Evolutionary conservation across 2,888 invertebrate species (phyloP), one percentile per base, ranked within the genome.

Genomic region (Hofmannophila pseudospretella): DNA sequence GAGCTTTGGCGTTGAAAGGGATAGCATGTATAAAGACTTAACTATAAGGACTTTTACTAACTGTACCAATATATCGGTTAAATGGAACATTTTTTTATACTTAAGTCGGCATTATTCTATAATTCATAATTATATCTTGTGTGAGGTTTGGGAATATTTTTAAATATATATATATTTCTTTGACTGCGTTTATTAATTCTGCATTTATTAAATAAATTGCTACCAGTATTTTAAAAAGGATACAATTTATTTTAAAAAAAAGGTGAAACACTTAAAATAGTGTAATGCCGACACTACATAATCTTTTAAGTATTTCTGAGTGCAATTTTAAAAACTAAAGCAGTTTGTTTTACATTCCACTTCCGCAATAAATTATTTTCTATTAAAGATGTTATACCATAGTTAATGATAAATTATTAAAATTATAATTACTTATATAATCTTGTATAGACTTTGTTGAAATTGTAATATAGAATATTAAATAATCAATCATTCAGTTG

Each of bases 401-500:
- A 45, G 47, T 49, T 57, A 59, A 50, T 16, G 16, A 16, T 60
- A 56, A 53, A 58, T 58, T 49, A 48, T 65, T 56, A 44, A 58
- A 61, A 40, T 43, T 38, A 44, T 42, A n/a, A 54, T 51, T 58
- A 51, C n/a, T 45, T 49, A 54, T 57, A 64, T 68, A 61, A 49
- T 41, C 49, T 47, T 77, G 67, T 79, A 73, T 80, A 80, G 16
- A 67, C 67, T 50, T 71, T 72, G 67, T 77, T 81, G 58, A 77
- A 74, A 49, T 60, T 69, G 58, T 79, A 74, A 63, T 71, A 77
- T 77, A 81, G 68, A 71, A 56, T 65, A 67, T 69, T 56, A 60
- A 62, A n/a, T n/a, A 61, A 31, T 54, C 47, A 49, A 50, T 48
- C 41, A 42, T 46, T 47, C 55, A 58, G 67, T 70, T 70, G 67